Conservation (phyloP, 2,113 vertebrate genomes). For the Tonatia bakeri region DNA sequence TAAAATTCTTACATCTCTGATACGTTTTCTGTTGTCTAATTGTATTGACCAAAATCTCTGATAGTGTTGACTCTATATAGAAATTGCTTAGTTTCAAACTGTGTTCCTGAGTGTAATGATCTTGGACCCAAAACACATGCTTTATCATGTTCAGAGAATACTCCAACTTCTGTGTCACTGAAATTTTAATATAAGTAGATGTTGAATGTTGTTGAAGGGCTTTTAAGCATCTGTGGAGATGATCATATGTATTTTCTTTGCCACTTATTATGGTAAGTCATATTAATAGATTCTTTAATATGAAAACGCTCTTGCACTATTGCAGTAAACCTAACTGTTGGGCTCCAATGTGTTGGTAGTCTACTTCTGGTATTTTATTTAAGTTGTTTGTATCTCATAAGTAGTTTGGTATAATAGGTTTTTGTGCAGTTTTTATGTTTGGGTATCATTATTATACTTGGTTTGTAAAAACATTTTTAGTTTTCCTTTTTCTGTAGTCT, state of each 20-base stretch:
- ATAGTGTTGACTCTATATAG: not conserved
- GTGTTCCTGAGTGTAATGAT: not conserved
- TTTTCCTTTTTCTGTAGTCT: not conserved
- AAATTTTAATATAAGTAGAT: not conserved
- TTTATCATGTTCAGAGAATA: not conserved
- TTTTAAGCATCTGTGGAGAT: not conserved
- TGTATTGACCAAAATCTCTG: not conserved
- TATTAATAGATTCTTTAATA: not conserved
- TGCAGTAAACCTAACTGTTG: not conserved
- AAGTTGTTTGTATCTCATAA: not conserved
- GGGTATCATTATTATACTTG: not conserved
- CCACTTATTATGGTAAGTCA: not conserved
- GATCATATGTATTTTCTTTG: not conserved
- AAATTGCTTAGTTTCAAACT: not conserved
- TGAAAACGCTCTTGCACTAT: not conserved
- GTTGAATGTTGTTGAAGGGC: not conserved
- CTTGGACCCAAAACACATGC: not conserved
- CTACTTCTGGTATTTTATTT: not conserved
- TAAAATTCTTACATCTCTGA: not conserved
- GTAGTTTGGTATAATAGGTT: not conserved
- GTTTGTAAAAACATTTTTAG: not conserved
- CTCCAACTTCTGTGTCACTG: not conserved
- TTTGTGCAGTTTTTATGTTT: not conserved
- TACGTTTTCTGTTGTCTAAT: not conserved
- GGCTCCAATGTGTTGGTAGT: not conserved